Base-by-base conservation (phyloP, 2,797 vertebrate species). In the Girardinus metallicus region DNA sequence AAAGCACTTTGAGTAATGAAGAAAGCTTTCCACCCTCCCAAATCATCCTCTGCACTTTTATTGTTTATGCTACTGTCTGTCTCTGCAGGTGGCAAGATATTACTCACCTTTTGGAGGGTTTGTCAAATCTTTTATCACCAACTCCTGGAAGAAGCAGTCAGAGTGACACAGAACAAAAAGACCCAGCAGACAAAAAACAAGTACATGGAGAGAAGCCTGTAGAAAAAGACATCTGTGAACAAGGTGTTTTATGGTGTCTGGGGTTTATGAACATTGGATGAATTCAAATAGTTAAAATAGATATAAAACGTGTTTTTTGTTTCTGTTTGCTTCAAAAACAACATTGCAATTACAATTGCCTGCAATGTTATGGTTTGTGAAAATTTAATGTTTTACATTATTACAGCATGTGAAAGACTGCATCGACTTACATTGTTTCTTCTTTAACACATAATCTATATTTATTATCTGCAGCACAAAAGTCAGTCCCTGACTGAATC, bases 121-220 rank as follows among this genome's bases (percentile, higher is more conserved):
- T 6, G 84, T 57, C 3, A 55, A 0, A 77, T 92, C 83, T 81
- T 62, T 79, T 29, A 74, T 5, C 62, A 6, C 39, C n/a, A 86
- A 55, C 26, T n/a, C 0, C n/a, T 77, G 0, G 2, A 88, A 84
- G 43, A 7, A 62, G 75, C 88, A 90, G 3, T 26, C 1, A 47
- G 86, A 89, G 68, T 88, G 79, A 83, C 89, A 90, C 26, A 90
- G 74, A 31, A 68, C 87, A 46, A 92, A 53, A 18, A 92, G 82
- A 41, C 89, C 90, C 70, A 92, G 82, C 70, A 92, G 84, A 82
- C 51, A 87, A 73, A 71, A 46, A 70, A 89, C 43, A 34, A 90
- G 68, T 55, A 91, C 82, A 57, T 1, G 80, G 26, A 93, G 66
- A 73, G 85, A 85, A 66, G 78, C 55, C 91, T 91, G 71, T 46